Base-by-base conservation (phyloP, 2,888 invertebrate species). In the Cactoblastis cactorum region DNA sequence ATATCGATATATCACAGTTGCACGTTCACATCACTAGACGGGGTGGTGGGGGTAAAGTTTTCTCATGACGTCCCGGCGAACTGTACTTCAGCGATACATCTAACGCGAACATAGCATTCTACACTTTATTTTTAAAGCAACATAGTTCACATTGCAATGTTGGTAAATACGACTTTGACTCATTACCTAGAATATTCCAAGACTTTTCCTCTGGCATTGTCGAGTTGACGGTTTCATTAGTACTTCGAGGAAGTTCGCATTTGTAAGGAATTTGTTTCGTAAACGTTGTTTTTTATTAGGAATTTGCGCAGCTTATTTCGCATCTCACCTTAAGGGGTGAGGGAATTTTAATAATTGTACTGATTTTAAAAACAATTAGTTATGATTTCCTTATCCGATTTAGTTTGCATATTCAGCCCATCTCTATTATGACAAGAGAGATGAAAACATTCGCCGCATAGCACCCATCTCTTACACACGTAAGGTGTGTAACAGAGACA, bases 41-140 rank as follows among this genome's bases (percentile, higher is more conserved):
- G 53, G 57, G 58, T 55, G 60, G 58, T 58, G 65, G 58, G 61
- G 62, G 68, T 68, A 69, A 78, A 80, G 71, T 76, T 81, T 77
- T 72, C 70, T 69, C 63, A 70, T 81, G 79, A 83, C 82, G 82
- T 82, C 77, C 77, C 72, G 69, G 67, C 71, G 73, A 65, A 70
- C 70, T 57, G 62, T 56, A 60, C 37, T 37, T 11, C 3, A 14
- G 17, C 19, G n/a, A 18, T 22, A 32, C 39, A 45, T 18, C 14
- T 19, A 35, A 17, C 17, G 8, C 28, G 0, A 4, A 12, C 48
- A 17, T n/a, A n/a, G 15, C 24, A 38, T 11, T 37, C 8, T 4
- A 1, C 3, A 24, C 48, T 17, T 24, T 48, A 48, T 24, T 14
- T 4, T 4, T n/a, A 17, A 15, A 2, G 17, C 9, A 24, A 28